Evolutionary conservation across 2,113 vertebrate species (phyloP), one percentile per base, ranked within the genome.

Genomic region (Nesoenas mayeri): DNA sequence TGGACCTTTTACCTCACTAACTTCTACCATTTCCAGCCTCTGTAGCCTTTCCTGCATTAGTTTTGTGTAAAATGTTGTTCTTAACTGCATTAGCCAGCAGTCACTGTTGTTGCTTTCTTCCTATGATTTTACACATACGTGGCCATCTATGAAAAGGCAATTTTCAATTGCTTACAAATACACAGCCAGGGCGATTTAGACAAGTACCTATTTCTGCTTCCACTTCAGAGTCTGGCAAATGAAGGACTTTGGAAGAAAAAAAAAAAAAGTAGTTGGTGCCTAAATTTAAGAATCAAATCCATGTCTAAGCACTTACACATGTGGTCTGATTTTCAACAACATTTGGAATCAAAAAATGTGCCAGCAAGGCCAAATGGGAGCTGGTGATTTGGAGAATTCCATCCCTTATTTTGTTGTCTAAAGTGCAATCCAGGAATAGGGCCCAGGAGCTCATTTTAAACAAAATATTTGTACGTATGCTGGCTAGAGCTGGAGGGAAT

Each of bases 211-310:
- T 51, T 47, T 80, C 93, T 91, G 89, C 85, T 88, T 90, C 79
- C 66, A 92, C 75, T 89, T 87, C 89, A 15, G 15, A 79, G 24
- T 42, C 61, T 95, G 86, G 77, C 73, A 89, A 91, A 87, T 24
- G 31, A 81, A 91, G 34, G 21, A 82, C 31, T 44, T 24, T 50
- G 80, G 72, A 8, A 24, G 25, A 47, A n/a, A 5, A 16, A 31
- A 79, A 92, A 51, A n/a, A 73, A 38, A 4, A 40, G 12, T 14
- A 40, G 13, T 19, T 10, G 7, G 38, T 88, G 64, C 64, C 56
- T 83, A 84, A 91, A 80, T 62, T 88, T 88, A 90, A 93, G 92
- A 93, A 93, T 61, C 12, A n/a, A 91, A 91, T 80, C 82, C 87
- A 88, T 4, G 58, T 78, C 89, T 89, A 95, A 89, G 81, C 62